A percentile compares a stretch with the other conserved stretches of the same genome.
Conservation (phyloP, 2,113 vertebrate genomes). For the Charadrius vociferus region DNA sequence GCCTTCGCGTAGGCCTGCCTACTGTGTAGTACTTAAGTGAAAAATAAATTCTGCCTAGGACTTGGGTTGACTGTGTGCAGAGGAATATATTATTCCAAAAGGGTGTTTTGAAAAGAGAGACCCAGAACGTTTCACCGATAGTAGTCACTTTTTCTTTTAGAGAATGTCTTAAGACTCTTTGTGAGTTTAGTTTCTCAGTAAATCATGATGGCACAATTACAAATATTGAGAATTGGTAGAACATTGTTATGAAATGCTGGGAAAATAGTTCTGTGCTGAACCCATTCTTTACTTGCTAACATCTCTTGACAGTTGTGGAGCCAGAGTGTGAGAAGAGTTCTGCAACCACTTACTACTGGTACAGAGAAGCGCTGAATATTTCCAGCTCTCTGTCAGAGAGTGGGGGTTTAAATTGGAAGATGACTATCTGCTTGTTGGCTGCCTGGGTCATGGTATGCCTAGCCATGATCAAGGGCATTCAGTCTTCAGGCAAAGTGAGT, state of each 20-base stretch:
- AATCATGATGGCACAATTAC: neutral
- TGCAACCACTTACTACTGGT: slow-evolving; percentile 97
- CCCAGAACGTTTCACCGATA: neutral
- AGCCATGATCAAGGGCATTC: slow-evolving; percentile 98
- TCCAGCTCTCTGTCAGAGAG: slow-evolving; percentile 90
- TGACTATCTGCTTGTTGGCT: slow-evolving; percentile 88
- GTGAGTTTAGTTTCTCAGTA: neutral
- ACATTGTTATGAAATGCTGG: neutral
- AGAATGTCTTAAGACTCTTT: neutral
- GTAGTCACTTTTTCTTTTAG: neutral
- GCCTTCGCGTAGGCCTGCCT: neutral
- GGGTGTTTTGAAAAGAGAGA: neutral
- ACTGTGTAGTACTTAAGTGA: neutral
- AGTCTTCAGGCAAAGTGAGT: slow-evolving; percentile 96
- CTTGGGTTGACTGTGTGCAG: neutral
- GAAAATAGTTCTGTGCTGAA: neutral
- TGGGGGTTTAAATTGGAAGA: slow-evolving; percentile 96
- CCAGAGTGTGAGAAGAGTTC: slow-evolving; percentile 97
- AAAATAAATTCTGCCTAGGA: neutral
- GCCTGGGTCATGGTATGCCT: slow-evolving; percentile 95
- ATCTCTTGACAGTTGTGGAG: slow-evolving; percentile 81
- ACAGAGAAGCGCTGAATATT: slow-evolving; percentile 92
- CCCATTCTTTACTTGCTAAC: neutral
- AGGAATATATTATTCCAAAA: neutral
- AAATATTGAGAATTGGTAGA: neutral